phyloP scores from a whole-genome alignment of 1,140 invertebrate species.

The Polypedilum pembai region DNA sequence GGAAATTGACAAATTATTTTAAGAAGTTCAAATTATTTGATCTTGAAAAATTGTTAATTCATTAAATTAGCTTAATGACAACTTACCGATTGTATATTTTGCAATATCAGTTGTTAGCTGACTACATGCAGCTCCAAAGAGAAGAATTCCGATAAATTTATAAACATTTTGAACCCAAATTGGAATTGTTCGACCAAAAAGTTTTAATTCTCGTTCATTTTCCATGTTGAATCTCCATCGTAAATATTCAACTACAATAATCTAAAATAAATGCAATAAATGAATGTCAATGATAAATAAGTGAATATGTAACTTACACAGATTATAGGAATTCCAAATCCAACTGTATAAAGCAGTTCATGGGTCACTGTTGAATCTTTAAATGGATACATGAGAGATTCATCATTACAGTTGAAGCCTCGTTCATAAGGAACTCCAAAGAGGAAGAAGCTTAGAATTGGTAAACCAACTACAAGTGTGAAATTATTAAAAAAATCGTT shows the following conservation, averaged over 20 bases:
- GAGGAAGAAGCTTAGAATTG: conserved; percentile 61
- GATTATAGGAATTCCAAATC: conserved; percentile 60
- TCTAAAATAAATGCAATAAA: not conserved
- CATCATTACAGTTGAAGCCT: conserved; percentile 94
- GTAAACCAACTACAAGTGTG: conserved; percentile 54
- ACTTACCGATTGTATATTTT: conserved; percentile 77
- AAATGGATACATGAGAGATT: conserved; percentile 81
- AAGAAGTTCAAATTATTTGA: too few relatives aligned
- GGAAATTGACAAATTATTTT: too few relatives aligned
- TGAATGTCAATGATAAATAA: not conserved
- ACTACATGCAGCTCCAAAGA: conserved; percentile 74
- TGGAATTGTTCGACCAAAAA: conserved; percentile 54
- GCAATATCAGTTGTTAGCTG: conserved; percentile 81
- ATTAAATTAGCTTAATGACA: too few relatives aligned
- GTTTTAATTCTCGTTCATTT: conserved; percentile 30
- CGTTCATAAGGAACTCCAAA: conserved; percentile 72
- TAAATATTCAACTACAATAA: not conserved
- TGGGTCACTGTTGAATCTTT: conserved; percentile 72
- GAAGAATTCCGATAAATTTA: conserved; percentile 66
- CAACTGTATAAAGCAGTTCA: conserved; percentile 66
- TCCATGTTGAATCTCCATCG: not conserved
- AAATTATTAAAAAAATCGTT: not conserved
- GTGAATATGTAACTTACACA: conserved; percentile 59
- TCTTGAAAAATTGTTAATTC: too few relatives aligned
- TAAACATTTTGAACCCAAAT: conserved; percentile 66